Conservation (phyloP, 2,797 vertebrate species). For the Sitta carolinensis region DNA sequence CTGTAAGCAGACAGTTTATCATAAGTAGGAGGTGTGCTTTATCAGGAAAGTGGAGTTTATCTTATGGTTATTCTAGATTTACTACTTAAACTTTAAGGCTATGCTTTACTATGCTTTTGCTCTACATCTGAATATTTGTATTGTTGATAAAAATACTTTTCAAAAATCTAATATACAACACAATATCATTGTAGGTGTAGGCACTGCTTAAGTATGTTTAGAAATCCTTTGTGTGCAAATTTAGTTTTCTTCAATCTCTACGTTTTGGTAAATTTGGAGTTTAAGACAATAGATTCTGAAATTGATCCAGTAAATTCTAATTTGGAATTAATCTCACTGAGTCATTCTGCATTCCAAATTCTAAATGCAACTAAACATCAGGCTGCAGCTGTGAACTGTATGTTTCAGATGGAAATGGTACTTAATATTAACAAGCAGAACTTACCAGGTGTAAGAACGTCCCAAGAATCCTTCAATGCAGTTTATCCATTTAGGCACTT, state of each 20-base stretch:
- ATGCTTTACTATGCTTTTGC: constrained; percentile 35
- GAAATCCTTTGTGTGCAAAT: constrained; percentile 69
- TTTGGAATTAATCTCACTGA: constrained; percentile 35
- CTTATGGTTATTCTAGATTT: constrained; percentile 21
- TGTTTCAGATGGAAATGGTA: constrained; percentile 28
- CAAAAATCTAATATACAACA: constrained; percentile 63
- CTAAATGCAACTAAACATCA: background rate
- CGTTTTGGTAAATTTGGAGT: constrained; percentile 54
- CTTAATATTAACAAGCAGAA: constrained; percentile 52
- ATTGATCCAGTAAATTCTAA: background rate
- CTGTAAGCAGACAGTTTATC: constrained; percentile 36
- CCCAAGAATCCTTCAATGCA: constrained; percentile 38
- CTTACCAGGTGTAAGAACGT: constrained; percentile 68
- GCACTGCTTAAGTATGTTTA: constrained; percentile 68
- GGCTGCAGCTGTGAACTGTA: constrained; percentile 20
- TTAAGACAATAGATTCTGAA: background rate
- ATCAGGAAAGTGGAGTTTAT: constrained; percentile 43
- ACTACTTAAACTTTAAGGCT: constrained; percentile 62
- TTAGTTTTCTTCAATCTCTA: constrained; percentile 52
- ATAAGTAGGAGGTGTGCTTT: constrained; percentile 60
- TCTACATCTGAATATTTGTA: constrained; percentile 52
- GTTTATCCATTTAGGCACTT: constrained; percentile 83
- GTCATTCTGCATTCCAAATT: constrained; percentile 25
- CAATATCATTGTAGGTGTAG: constrained; percentile 63
- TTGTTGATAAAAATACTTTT: constrained; percentile 62